Conservation (phyloP, 2,797 vertebrate species). For the Hydrocynus forskahlii region DNA sequence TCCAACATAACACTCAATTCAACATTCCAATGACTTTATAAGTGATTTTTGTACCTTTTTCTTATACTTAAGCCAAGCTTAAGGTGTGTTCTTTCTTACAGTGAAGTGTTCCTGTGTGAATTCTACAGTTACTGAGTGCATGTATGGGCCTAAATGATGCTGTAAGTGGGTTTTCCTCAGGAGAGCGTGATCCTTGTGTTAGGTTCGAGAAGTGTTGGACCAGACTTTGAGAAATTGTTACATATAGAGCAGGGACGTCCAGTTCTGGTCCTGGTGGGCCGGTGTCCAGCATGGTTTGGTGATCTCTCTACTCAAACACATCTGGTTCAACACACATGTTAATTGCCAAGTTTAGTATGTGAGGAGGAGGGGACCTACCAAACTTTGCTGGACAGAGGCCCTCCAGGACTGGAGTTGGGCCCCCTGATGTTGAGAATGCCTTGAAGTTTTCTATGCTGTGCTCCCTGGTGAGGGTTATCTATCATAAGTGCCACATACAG, state of each 20-base stretch:
- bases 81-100: neutral
- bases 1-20: neutral
- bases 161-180: neutral
- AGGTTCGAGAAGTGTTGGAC: neutral
- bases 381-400: too few species aligned
- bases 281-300: too few species aligned
- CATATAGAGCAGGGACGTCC: neutral
- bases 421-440: neutral
- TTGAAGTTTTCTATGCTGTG: neutral
- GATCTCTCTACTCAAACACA: too few species aligned
- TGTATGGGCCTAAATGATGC: constrained; percentile 9
- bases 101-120: constrained; percentile 17
- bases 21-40: constrained; percentile 15
- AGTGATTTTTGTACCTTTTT: neutral
- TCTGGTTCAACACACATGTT: too few species aligned
- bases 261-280: too few species aligned
- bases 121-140: constrained; percentile 2
- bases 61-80: neutral
- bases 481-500: neutral
- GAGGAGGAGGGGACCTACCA: too few species aligned
- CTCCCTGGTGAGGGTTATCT: neutral
- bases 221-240: neutral
- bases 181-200: neutral
- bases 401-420: too few species aligned
- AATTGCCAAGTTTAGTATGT: too few species aligned